phyloP scores from a whole-genome alignment of 37 sponge, comb jelly and placozoan species.

The Theonella swinhoei region DNA sequence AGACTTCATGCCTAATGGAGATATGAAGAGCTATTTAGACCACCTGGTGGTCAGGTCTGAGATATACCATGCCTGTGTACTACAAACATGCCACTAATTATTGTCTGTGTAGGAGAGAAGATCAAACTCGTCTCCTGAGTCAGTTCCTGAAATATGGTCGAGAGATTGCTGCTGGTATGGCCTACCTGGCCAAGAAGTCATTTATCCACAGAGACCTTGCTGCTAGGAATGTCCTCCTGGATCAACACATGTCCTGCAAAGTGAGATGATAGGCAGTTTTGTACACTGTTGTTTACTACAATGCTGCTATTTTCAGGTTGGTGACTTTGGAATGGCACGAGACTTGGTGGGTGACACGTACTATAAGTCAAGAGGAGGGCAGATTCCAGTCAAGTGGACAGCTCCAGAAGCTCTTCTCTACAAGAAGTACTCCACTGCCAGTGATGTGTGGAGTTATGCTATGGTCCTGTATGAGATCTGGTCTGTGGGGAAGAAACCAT shows the following conservation, averaged over 20 bases:
- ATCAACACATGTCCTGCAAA: conserved; percentile 16
- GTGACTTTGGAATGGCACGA: conserved; percentile 3
- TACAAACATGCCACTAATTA: not conserved
- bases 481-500: conserved; percentile 60
- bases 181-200: conserved; percentile 41
- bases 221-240: conserved; percentile 59
- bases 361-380: not conserved
- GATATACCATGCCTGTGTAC: not conserved
- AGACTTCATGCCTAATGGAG: conserved; percentile 57
- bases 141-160: conserved; percentile 15
- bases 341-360: not conserved
- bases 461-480: conserved; percentile 72
- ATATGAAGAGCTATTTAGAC: conserved; percentile 34
- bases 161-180: conserved; percentile 54
- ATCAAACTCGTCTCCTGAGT: not conserved
- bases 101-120: not conserved
- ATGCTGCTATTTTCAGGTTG: not conserved
- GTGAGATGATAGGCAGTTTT: not conserved
- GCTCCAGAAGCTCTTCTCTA: conserved; percentile 43
- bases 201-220: conserved; percentile 70
- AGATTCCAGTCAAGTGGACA: conserved; percentile 8
- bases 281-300: not conserved
- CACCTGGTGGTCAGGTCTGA: not conserved
- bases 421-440: conserved; percentile 58
- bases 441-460: conserved; percentile 76